phyloP scores from a whole-genome alignment of 2,888 invertebrate genomes.

The Leptothorax acervorum region DNA sequence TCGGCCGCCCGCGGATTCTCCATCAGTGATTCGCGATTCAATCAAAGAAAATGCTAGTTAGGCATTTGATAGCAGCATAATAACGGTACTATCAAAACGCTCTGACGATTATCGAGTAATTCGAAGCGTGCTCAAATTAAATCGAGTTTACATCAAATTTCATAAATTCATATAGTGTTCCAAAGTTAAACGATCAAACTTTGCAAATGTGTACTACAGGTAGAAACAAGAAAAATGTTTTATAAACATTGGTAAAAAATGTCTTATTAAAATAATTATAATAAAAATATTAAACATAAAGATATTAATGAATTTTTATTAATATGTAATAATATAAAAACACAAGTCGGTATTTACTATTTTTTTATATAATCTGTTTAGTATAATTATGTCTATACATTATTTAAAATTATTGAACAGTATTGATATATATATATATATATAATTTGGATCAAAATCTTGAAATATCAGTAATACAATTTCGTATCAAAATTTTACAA shows the following conservation, averaged over 20 bases:
- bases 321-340: not conserved
- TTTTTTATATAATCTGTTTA: not conserved
- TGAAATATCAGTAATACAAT: not conserved
- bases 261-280: not conserved
- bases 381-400: not conserved
- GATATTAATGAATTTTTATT: not conserved
- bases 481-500: not conserved
- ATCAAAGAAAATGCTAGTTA: slow-evolving; percentile 49
- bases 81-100: not conserved
- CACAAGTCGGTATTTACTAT: not conserved
- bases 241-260: not conserved
- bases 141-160: not conserved
- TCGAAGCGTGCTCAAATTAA: not conserved
- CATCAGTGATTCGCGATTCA: slow-evolving; percentile 57
- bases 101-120: slow-evolving; percentile 23
- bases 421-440: not conserved
- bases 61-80: not conserved
- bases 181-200: not conserved
- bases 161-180: not conserved
- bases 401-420: not conserved
- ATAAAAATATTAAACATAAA: not conserved
- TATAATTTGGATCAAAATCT: not conserved
- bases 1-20: slow-evolving; percentile 56
- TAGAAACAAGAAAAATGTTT: not conserved
- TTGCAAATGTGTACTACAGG: not conserved